These are phyloP conservation scores for Mechanitis mazaeus DNA, from an alignment of 2,888 invertebrate species.

Conservation along the genomic window DNA sequence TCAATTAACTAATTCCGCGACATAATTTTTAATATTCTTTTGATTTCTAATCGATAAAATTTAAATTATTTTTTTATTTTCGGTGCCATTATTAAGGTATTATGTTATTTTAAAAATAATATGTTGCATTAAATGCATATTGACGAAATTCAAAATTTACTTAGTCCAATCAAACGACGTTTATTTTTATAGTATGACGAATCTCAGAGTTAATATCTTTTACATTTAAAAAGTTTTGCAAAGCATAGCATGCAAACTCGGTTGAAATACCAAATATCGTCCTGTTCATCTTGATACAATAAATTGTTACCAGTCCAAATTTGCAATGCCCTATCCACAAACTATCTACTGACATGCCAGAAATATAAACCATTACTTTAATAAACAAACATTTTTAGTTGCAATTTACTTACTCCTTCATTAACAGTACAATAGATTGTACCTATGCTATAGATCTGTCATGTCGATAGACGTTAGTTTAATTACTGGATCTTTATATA, in stretches of 20 bases:
- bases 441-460: slow-evolving; percentile 21
- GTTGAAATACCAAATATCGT: slow-evolving; percentile 37
- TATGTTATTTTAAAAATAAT: slow-evolving; percentile 71
- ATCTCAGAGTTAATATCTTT: slow-evolving; percentile 50
- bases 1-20: slow-evolving; percentile 49
- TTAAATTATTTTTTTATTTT: slow-evolving; percentile 49
- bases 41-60: slow-evolving; percentile 44
- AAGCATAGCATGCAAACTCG: slow-evolving; percentile 49
- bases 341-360: slow-evolving; percentile 22
- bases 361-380: slow-evolving; percentile 7
- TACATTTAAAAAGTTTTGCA: slow-evolving; percentile 54
- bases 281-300: slow-evolving; percentile 39
- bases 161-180: slow-evolving; percentile 40
- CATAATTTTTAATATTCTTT: slow-evolving; percentile 34
- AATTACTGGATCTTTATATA: slow-evolving; percentile 16
- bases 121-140: slow-evolving; percentile 73
- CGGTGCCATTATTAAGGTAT: slow-evolving; percentile 73
- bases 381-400: background rate
- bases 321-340: slow-evolving; percentile 13
- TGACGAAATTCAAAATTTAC: slow-evolving; percentile 46
- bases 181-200: slow-evolving; percentile 57
- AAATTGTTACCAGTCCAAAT: slow-evolving; percentile 43
- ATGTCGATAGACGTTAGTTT: slow-evolving; percentile 24
- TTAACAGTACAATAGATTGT: background rate
- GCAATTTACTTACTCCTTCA: background rate